phyloP scores from a whole-genome alignment of 2,888 invertebrate species.

The Geotrupes spiniger region DNA sequence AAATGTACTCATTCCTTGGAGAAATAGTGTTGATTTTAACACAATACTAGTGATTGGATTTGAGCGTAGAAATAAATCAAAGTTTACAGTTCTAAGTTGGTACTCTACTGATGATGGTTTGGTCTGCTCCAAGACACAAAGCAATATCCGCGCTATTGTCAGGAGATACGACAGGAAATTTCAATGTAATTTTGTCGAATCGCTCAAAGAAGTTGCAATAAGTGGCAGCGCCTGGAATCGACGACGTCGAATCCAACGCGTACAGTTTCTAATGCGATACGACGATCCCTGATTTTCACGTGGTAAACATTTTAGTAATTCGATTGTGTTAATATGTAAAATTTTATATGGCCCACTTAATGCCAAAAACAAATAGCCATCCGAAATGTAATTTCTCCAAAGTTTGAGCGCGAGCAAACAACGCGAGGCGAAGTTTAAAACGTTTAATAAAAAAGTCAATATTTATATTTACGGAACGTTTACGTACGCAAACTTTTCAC shows the following conservation, averaged over 20 bases:
- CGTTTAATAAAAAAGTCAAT: no score
- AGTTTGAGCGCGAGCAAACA: no score
- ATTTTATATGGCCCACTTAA: no score
- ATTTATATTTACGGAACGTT: no score
- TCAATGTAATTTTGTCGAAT: slow-evolving; percentile 33
- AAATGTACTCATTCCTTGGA: slow-evolving; percentile 35
- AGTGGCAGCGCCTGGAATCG: slow-evolving; percentile 1
- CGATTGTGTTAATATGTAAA: no score
- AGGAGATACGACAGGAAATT: slow-evolving; percentile 33
- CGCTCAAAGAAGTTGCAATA: slow-evolving; percentile 27
- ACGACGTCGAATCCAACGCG: not conserved
- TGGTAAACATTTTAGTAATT: no score
- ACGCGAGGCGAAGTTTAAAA: no score
- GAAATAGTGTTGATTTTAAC: slow-evolving; percentile 40
- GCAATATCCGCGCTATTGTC: slow-evolving; percentile 34
- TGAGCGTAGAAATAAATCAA: slow-evolving; percentile 34
- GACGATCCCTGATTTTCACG: no score
- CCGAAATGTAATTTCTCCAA: no score
- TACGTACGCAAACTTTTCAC: no score
- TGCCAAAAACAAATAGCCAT: no score
- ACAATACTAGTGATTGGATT: slow-evolving; percentile 41
- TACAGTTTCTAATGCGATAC: no score
- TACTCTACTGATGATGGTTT: slow-evolving; percentile 29
- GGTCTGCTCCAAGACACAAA: slow-evolving; percentile 32
- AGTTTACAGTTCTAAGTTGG: slow-evolving; percentile 26